A percentile compares a stretch with the other conserved stretches of the same genome.
Evolutionary conservation across 1,140 invertebrate species (phyloP).

Genomic region (Bombus ignitus): DNA sequence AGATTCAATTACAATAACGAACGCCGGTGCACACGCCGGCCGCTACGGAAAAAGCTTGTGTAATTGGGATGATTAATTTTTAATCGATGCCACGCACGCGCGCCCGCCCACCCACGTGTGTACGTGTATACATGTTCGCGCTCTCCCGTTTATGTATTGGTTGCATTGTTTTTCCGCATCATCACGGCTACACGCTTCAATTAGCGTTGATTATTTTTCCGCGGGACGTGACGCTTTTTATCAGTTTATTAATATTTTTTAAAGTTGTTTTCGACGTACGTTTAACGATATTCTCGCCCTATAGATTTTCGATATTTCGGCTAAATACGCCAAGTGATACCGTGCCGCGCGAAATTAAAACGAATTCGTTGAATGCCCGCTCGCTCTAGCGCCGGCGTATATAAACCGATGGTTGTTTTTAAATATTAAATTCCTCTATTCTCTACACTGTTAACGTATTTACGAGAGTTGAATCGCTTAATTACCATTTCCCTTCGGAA

Average conservation of each 20-base stretch:
- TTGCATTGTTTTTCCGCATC: constrained; percentile 50
- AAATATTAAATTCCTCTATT: constrained; percentile 42
- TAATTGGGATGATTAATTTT: constrained; percentile 58
- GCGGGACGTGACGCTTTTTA: constrained; percentile 34
- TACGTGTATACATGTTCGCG: neutral
- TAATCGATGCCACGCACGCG: constrained; percentile 39
- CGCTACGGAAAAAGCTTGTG: constrained; percentile 39
- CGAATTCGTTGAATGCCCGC: constrained; percentile 1
- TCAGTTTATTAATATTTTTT: constrained; percentile 56
- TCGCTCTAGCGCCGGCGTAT: no score
- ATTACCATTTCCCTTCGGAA: constrained; percentile 16
- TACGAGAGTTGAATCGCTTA: constrained; percentile 22
- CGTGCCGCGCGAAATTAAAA: constrained; percentile 41
- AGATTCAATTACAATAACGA: constrained; percentile 53
- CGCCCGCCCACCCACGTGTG: neutral
- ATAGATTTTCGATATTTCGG: constrained; percentile 45
- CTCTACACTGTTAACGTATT: neutral
- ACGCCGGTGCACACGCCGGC: neutral
- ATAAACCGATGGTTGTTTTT: constrained; percentile 13
- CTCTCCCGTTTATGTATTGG: neutral
- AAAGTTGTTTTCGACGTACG: constrained; percentile 34
- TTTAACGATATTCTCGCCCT: constrained; percentile 42
- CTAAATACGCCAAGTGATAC: constrained; percentile 45
- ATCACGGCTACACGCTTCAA: constrained; percentile 40
- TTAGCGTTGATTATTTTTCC: constrained; percentile 57